These are phyloP conservation scores for Sarcophaga caerulescens DNA, from an alignment of 2,888 invertebrate genomes.

Conservation along the genomic window DNA sequence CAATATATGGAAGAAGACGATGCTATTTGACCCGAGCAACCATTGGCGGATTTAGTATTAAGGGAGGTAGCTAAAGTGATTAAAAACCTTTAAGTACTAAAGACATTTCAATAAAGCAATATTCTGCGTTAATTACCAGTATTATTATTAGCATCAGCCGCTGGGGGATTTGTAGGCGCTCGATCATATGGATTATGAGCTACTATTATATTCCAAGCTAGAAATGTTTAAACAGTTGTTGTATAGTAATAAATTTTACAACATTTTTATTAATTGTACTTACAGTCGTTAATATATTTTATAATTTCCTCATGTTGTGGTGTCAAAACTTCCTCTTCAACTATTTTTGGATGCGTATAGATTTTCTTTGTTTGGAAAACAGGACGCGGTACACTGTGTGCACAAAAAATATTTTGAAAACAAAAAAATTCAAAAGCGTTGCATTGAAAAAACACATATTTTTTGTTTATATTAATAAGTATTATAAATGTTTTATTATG, in stretches of 20 bases:
- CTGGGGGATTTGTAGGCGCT: constrained; percentile 61
- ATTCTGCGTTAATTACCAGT: constrained; percentile 64
- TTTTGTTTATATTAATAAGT: not conserved
- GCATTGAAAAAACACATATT: not conserved
- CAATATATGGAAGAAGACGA: constrained; percentile 83
- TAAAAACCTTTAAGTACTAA: constrained; percentile 63
- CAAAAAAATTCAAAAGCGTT: not conserved
- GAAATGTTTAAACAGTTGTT: not conserved
- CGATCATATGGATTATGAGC: constrained; percentile 80
- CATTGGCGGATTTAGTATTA: constrained; percentile 68
- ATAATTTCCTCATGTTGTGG: constrained; percentile 94
- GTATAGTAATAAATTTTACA: too few species aligned
- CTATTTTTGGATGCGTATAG: constrained; percentile 80
- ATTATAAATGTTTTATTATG: not conserved
- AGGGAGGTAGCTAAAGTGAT: constrained; percentile 72
- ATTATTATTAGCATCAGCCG: constrained; percentile 76
- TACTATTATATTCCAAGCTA: constrained; percentile 81
- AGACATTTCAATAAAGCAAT: not conserved
- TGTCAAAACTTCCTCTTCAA: constrained; percentile 83
- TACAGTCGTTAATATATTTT: constrained; percentile 92
- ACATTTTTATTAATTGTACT: constrained; percentile 78
- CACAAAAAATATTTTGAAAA: constrained; percentile 13
- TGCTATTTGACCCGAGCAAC: constrained; percentile 61
- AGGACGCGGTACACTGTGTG: constrained; percentile 88
- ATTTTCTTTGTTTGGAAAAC: constrained; percentile 85